These are phyloP conservation scores for Antigone vipio DNA, from an alignment of 2,113 vertebrate species.

Conservation along the genomic window DNA sequence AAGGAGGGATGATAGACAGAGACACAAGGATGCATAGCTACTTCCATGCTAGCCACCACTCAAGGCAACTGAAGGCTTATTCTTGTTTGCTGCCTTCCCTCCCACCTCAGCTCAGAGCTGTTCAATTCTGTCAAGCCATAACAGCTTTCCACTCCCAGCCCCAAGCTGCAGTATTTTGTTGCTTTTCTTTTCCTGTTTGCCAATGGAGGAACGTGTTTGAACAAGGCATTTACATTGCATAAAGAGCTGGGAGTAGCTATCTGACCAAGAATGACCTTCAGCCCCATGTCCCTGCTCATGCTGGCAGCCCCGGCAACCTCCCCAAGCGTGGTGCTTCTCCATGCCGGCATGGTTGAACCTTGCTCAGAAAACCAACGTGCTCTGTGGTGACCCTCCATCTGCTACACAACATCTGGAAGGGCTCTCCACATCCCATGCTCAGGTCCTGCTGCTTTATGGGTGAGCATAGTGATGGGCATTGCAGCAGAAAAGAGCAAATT, in stretches of 20 bases:
- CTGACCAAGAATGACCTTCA: neutral
- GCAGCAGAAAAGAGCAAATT: neutral
- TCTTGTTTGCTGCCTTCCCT: neutral
- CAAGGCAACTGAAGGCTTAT: fast-evolving
- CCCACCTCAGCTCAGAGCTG: neutral
- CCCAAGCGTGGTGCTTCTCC: neutral
- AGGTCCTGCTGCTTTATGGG: neutral
- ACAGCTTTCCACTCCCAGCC: neutral
- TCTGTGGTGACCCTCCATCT: neutral
- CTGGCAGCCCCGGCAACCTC: neutral
- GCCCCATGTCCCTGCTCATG: fast-evolving
- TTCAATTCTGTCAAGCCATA: neutral
- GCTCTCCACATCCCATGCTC: neutral
- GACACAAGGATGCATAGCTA: fast-evolving
- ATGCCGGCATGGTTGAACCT: neutral
- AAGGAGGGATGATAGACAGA: neutral
- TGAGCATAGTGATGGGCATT: neutral
- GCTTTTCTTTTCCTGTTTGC: neutral
- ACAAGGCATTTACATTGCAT: neutral
- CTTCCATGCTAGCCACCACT: neutral
- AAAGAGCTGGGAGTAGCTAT: neutral
- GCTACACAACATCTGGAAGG: neutral
- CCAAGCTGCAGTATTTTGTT: neutral
- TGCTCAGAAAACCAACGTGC: fast-evolving
- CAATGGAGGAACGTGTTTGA: neutral